Base-by-base conservation (phyloP, 1,140 invertebrate genomes). In the Portunus trituberculatus region DNA sequence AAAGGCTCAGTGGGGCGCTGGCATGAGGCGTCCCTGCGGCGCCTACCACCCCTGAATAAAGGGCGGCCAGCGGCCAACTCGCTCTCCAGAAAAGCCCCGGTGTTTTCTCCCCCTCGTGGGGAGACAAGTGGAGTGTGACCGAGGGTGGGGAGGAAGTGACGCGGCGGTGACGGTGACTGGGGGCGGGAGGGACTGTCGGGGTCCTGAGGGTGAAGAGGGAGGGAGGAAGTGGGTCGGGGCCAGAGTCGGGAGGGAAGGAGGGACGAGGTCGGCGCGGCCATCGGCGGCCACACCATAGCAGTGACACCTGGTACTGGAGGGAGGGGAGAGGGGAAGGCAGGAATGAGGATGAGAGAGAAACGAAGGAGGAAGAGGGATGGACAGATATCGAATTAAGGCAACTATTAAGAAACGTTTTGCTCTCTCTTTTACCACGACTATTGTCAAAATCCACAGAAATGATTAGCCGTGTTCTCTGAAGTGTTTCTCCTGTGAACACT, bases 201-300 rank as follows among this genome's bases (percentile, higher is more conserved):
- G 52, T 59, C 52, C 52, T 59, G 52, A 59, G 52, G 52, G n/a
- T n/a, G 67, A n/a, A 46, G 88, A 90, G 45, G 48, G 88, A 46
- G 39, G 48, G 88, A 46, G 88, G 88, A 46, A 46, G 39, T 46
- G 31, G 88, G 88, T 46, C 32, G 48, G 39, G 88, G 88, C 28
- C 14, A n/a, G 3, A 52, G 39, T 14, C 32, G 39, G 39, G n/a
- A 52, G n/a, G 45, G 48, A 90, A 28, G 88, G 88, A 90, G 20
- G 31, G 88, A 52, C 14, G 88, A 48, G 48, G 39, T n/a, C 6
- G 52, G 8, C 52, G 12, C 16, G 52, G 52, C 52, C 16, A 59
- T 59, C 10, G 52, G 16, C 52, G 52, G 16, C 52, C 12, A 59
- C 52, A 59, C 16, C 52, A 12, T 14, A 59, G 16, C 52, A 59